Percentiles rank a stretch among this genome's conserved stretches.
Evolutionary conservation across 92 coral and sea anemone species (phyloP).

Genomic region (Anthopleura xanthogrammica): DNA sequence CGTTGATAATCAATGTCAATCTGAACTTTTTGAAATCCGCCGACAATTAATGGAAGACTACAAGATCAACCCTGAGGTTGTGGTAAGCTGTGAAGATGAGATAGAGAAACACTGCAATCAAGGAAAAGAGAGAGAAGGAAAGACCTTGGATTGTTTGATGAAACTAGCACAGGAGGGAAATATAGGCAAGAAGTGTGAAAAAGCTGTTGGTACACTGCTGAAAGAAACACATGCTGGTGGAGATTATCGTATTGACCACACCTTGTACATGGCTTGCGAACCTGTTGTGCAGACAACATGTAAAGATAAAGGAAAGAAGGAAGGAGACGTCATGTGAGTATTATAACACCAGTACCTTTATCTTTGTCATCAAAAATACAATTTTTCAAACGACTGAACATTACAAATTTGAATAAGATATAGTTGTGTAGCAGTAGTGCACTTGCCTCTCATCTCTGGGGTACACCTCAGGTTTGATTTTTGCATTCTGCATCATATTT

Average conservation of each 20-base stretch:
- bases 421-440: too few species aligned
- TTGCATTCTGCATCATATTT: too few species aligned
- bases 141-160: conserved; percentile 94
- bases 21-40: conserved; percentile 75
- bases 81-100: conserved; percentile 75
- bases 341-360: neutral
- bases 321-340: conserved; percentile 93
- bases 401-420: too few species aligned
- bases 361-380: too few species aligned
- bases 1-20: conserved; percentile 78
- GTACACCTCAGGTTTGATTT: too few species aligned
- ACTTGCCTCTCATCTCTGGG: too few species aligned
- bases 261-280: conserved; percentile 83
- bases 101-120: conserved; percentile 54
- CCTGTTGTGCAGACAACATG: conserved; percentile 84
- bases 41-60: conserved; percentile 93
- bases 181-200: conserved; percentile 49
- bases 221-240: conserved; percentile 92
- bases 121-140: conserved; percentile 68
- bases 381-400: too few species aligned
- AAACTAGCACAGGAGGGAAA: conserved; percentile 75
- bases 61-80: conserved; percentile 87
- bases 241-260: conserved; percentile 95
- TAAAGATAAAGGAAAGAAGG: conserved; percentile 83
- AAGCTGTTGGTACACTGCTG: conserved; percentile 68